phyloP scores from a whole-genome alignment of 2,797 vertebrate species.

The Enteromius mattozi region DNA sequence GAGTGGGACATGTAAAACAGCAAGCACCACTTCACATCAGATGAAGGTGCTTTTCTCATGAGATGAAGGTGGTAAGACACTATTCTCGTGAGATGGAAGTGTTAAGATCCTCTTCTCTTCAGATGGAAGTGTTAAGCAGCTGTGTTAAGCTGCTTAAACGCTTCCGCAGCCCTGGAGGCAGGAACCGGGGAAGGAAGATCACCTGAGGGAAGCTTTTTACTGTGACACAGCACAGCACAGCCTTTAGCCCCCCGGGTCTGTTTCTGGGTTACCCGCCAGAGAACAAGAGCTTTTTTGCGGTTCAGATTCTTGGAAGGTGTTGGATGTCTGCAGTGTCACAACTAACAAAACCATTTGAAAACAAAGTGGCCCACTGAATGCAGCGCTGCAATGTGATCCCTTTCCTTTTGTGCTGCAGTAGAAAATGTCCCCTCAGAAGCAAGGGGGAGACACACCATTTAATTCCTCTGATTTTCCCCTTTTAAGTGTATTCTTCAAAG shows the following conservation, averaged over 20 bases:
- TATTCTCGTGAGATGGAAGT: neutral
- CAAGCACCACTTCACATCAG: slow-evolving; percentile 52
- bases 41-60: neutral
- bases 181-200: slow-evolving; percentile 51
- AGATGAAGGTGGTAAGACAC: neutral
- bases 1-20: slow-evolving; percentile 62
- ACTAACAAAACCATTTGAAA: slow-evolving; percentile 90
- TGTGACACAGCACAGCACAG: slow-evolving; percentile 49
- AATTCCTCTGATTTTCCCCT: slow-evolving; percentile 75
- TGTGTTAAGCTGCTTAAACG: slow-evolving; percentile 74
- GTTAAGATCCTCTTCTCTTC: neutral
- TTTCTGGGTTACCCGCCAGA: slow-evolving; percentile 68
- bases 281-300: slow-evolving; percentile 71
- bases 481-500: slow-evolving; percentile 76
- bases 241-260: slow-evolving; percentile 48
- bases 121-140: slow-evolving; percentile 46
- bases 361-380: slow-evolving; percentile 85
- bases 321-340: slow-evolving; percentile 87
- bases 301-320: slow-evolving; percentile 84
- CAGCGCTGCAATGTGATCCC: slow-evolving; percentile 78
- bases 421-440: slow-evolving; percentile 78
- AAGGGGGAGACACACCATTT: slow-evolving; percentile 75
- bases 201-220: slow-evolving; percentile 57
- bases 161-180: slow-evolving; percentile 60
- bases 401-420: slow-evolving; percentile 74